Evolutionary conservation across 2,113 vertebrate genomes (phyloP), one percentile per base, ranked within the genome.

Genomic region (Thalassoma bifasciatum): DNA sequence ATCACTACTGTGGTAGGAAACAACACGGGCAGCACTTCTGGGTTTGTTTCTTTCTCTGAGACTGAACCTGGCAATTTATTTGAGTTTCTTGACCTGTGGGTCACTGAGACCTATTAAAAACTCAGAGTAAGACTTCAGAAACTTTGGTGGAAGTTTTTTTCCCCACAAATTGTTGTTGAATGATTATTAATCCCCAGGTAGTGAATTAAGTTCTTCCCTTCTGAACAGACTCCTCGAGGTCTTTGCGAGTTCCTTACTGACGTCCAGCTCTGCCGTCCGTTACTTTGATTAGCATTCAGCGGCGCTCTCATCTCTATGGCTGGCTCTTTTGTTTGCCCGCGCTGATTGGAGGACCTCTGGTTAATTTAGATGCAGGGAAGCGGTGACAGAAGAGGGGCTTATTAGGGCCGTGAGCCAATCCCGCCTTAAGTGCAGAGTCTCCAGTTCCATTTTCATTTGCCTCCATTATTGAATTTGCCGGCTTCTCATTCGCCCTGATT

Each of bases 321-420:
- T 23, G 72, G 69, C 77, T 82, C 81, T 79, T 86, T 88, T 92
- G 86, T 91, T 91, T 89, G 88, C 85, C 79, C 0, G 57, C 10
- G 58, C 89, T 92, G 90, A 90, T 91, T 90, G 88, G 90, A 89
- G 74, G 85, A 53, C 65, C 81, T 53, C 54, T 66, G 81, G 69
- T 87, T 91, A 61, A 92, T 93, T 90, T 74, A 84, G 83, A 92
- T 90, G 85, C 87, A 91, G 90, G 79, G 77, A 86, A 84, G 91
- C 71, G 68, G 80, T 83, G 87, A 90, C 89, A 90, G 86, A 84
- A 81, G 87, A 85, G 86, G 46, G 85, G 67, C 88, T 90, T 88
- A 93, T 92, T 92, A 88, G 75, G 87, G 77, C 78, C 11, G 71
- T 52, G 49, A 83, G 84, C 80, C 85, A 77, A 71, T 83, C 73